phyloP scores from a whole-genome alignment of 2,888 invertebrate genomes.

The Blastobasis adustella region DNA sequence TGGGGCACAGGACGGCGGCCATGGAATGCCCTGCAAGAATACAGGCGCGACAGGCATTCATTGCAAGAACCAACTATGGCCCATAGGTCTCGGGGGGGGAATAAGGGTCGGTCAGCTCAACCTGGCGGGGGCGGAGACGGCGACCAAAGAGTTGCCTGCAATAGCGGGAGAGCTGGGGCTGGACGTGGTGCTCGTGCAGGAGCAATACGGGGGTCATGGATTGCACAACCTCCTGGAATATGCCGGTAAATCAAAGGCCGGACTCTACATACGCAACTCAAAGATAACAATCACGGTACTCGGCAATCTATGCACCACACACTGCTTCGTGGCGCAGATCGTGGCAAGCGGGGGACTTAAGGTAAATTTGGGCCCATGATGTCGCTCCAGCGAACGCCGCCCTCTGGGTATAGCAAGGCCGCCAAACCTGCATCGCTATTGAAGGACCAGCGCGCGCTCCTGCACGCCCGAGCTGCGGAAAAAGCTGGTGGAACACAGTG shows the following conservation, averaged over 20 bases:
- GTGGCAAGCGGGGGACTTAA: not conserved
- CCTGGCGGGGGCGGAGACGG: constrained; percentile 4
- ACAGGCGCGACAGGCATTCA: not conserved
- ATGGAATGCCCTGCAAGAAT: not conserved
- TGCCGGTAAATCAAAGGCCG: not conserved
- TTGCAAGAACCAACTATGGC: not conserved
- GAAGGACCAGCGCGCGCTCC: not conserved
- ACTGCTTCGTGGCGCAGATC: constrained; percentile 6
- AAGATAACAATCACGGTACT: not conserved
- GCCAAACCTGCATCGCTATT: constrained; percentile 12
- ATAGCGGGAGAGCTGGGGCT: constrained; percentile 1
- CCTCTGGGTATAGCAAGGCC: no score
- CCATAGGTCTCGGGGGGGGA: not conserved
- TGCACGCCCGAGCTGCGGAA: no score
- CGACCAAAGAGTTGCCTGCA: constrained; percentile 5
- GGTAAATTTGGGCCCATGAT: constrained; percentile 1
- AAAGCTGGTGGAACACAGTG: not conserved
- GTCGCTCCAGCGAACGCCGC: no score
- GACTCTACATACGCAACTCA: constrained; percentile 4
- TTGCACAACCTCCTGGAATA: not conserved
- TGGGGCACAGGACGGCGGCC: not conserved
- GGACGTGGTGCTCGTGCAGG: constrained; percentile 11
- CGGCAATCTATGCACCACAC: not conserved
- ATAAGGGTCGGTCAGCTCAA: constrained; percentile 7
- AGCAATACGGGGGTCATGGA: constrained; percentile 1